Percentiles rank a stretch among this genome's conserved stretches.
Conservation (phyloP, 2,113 vertebrate genomes). For the Tupaia tana region DNA sequence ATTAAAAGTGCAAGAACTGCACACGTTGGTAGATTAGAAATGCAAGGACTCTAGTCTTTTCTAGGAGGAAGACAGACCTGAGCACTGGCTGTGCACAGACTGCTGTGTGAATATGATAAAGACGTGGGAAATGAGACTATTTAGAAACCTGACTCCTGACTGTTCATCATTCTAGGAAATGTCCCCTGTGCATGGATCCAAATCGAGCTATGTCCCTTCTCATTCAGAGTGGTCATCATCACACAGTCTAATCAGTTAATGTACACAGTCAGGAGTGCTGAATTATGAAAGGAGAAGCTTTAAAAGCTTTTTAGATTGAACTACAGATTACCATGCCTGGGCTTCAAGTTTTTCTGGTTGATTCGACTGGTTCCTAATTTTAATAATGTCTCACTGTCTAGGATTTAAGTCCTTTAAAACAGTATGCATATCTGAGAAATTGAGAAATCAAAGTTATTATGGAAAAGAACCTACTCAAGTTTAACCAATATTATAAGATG, state of each 20-base stretch:
- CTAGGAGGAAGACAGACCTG: constrained; percentile 68
- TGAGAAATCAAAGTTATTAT: constrained; percentile 55
- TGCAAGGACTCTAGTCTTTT: constrained; percentile 75
- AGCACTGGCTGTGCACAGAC: constrained; percentile 53
- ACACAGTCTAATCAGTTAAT: constrained; percentile 54
- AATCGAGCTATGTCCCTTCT: constrained; percentile 46
- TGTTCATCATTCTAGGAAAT: constrained; percentile 64
- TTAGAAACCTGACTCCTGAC: constrained; percentile 55
- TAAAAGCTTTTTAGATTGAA: constrained; percentile 72
- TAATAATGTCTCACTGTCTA: constrained; percentile 74
- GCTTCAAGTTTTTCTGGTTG: constrained; percentile 72
- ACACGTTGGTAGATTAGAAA: constrained; percentile 76
- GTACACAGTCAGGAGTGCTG: constrained; percentile 55
- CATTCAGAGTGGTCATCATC: background rate
- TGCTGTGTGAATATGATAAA: constrained; percentile 60
- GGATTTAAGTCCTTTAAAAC: constrained; percentile 63
- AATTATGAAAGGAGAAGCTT: constrained; percentile 65
- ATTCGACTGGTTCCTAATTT: constrained; percentile 79
- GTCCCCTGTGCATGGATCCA: constrained; percentile 63
- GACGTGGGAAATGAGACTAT: background rate
- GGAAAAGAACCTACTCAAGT: constrained; percentile 46
- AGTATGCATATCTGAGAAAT: constrained; percentile 31
- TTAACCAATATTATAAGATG: constrained; percentile 55
- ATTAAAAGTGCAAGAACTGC: constrained; percentile 85
- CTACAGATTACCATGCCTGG: constrained; percentile 68